Evolutionary conservation across 2,888 invertebrate genomes (phyloP).

Genomic region (Troides oblongomaculatus): DNA sequence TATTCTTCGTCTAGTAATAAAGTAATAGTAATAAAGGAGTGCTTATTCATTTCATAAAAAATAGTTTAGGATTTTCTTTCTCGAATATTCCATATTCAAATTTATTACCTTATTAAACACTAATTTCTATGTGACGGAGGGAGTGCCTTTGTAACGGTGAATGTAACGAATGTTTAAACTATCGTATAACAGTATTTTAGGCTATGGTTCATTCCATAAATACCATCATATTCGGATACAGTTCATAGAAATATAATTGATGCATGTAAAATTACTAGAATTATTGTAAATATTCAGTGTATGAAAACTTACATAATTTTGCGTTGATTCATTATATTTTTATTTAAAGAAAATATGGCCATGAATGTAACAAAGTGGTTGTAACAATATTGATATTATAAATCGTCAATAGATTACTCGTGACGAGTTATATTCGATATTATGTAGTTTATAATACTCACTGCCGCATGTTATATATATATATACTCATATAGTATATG

Average conservation of each 20-base stretch:
- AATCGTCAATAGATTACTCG: not conserved
- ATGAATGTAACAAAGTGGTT: not conserved
- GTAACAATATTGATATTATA: slow-evolving; percentile 6
- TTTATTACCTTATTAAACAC: not conserved
- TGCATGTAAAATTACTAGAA: not conserved
- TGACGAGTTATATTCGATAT: not conserved
- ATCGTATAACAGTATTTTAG: not conserved
- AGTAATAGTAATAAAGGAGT: too few relatives aligned
- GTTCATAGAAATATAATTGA: not conserved
- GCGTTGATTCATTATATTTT: not conserved
- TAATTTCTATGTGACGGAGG: not conserved
- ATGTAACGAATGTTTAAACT: not conserved
- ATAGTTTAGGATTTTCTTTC: not conserved
- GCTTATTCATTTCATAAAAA: too few relatives aligned
- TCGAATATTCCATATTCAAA: not conserved
- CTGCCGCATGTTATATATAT: slow-evolving; percentile 2
- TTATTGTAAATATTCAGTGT: not conserved
- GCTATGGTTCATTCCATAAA: slow-evolving; percentile 2
- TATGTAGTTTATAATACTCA: slow-evolving; percentile 21
- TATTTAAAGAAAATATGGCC: not conserved
- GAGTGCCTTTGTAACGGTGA: not conserved
- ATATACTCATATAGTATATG: not conserved
- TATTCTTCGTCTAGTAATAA: too few relatives aligned
- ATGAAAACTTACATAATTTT: not conserved
- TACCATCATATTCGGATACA: not conserved